A percentile compares a stretch with the other conserved stretches of the same genome.
Evolutionary conservation across 2,797 vertebrate genomes (phyloP).

Genomic region (Peromyscus eremicus): DNA sequence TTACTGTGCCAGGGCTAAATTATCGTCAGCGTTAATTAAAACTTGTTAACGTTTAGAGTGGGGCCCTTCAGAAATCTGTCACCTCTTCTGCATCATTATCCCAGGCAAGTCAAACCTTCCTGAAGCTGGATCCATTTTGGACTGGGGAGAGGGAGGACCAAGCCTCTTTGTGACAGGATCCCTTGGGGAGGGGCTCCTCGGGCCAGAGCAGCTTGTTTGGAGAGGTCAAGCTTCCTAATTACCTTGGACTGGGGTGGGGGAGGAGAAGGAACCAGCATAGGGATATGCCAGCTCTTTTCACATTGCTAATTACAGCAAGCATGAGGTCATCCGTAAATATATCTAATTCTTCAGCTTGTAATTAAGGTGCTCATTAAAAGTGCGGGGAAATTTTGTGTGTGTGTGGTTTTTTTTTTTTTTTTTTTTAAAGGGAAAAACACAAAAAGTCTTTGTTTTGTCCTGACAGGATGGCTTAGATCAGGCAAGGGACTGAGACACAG

Average conservation of each 20-base stretch:
- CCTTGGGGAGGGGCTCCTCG: not conserved
- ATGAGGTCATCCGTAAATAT: constrained; percentile 75
- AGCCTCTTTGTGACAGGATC: not conserved
- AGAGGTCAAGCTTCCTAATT: constrained; percentile 72
- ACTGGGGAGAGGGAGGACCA: not conserved
- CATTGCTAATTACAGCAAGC: constrained; percentile 75
- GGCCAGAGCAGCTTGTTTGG: constrained; percentile 39
- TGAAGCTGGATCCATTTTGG: constrained; percentile 41
- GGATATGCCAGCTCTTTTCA: constrained; percentile 65
- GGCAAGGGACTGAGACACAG: constrained; percentile 69
- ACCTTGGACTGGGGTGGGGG: constrained; percentile 34
- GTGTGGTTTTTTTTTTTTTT: not conserved
- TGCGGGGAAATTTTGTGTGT: not conserved
- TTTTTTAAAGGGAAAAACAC: constrained; percentile 57
- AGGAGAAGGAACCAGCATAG: not conserved
- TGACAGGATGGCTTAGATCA: constrained; percentile 75
- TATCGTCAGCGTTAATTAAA: constrained; percentile 79
- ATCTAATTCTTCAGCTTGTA: constrained; percentile 77
- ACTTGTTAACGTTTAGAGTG: constrained; percentile 65
- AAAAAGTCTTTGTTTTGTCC: constrained; percentile 78
- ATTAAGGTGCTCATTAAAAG: constrained; percentile 80
- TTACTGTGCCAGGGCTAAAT: constrained; percentile 73
- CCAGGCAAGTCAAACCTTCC: constrained; percentile 28
- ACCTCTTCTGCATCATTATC: constrained; percentile 61
- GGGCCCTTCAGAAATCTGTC: constrained; percentile 56